Base-by-base conservation (phyloP, 2,797 vertebrate species). In the Centroberyx gerrardi region DNA sequence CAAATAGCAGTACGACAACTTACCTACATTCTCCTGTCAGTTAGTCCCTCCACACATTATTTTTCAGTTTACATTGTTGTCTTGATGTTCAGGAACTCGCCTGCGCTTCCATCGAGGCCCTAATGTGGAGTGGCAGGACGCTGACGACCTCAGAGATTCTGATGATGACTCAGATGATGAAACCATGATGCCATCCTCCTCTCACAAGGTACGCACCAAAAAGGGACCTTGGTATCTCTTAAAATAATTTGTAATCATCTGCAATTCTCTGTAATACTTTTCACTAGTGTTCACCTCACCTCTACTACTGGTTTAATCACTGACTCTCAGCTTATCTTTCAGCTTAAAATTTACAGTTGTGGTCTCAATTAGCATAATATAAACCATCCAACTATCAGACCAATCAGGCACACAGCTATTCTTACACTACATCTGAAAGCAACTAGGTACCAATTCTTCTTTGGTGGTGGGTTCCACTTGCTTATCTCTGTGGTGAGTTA, bases 121-220 rank as follows among this genome's bases (percentile, higher is more conserved):
- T 78, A 97, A 95, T 84, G 96, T 97, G 68, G 96, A 98, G 71
- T 99, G 98, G 98, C 97, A 98, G 87, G 97, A 98, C 40, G 97
- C 96, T 5, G 98, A 99, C 87, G 97, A 99, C 73, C 96, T 99
- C 66, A 89, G 94, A 72, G 96, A 97, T 83, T 95, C 94, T 9
- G 95, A 97, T 74, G 93, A 95, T 4, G 95, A 95, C 72, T 96
- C 95, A 58, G 96, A 96, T 58, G 97, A 96, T 78, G 97, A 98
- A 71, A 94, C 92, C 17, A 93, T 94, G 84, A 88, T 90, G 76
- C 85, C 81, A 12, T 88, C 83, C 29, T 93, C 80, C 68, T 92
- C 90, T 18, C 61, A 88, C 18, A 96, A 95, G 92, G 95, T 94
- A 86, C 36, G n/a, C 53, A n/a, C 51, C 5, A n/a, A 28, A 62